Percentiles rank a stretch among this genome's conserved stretches.
Evolutionary conservation across 2,113 vertebrate species (phyloP).

Genomic region (Thermophis baileyi): DNA sequence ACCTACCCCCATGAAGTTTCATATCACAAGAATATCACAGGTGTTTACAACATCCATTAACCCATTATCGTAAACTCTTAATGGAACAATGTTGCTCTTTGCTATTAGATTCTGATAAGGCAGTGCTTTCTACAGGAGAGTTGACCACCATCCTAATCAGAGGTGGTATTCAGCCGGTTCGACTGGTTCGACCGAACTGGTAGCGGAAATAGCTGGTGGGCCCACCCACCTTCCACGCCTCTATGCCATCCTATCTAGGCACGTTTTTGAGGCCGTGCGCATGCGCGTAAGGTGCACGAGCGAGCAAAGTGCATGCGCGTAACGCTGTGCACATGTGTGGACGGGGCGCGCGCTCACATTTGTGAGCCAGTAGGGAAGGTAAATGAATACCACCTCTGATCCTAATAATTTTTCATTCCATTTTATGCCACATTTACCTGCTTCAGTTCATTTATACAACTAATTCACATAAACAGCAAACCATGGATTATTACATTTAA

Average conservation of each 20-base stretch:
- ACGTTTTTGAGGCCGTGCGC: too few relatives aligned
- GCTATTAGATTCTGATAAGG: constrained; percentile 13
- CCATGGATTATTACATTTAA: constrained; percentile 39
- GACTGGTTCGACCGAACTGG: too few relatives aligned
- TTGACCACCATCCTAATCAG: constrained; percentile 21
- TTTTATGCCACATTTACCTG: constrained; percentile 57
- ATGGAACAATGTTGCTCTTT: constrained; percentile 14
- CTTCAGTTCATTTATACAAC: constrained; percentile 47
- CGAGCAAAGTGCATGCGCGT: too few relatives aligned
- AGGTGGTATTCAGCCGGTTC: too few relatives aligned
- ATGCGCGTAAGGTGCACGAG: too few relatives aligned
- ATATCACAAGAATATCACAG: neutral
- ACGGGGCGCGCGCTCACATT: too few relatives aligned
- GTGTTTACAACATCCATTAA: neutral
- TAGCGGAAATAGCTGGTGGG: too few relatives aligned
- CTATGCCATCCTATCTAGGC: too few relatives aligned
- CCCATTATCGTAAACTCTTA: neutral
- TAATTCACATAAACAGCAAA: constrained; percentile 51
- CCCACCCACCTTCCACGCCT: too few relatives aligned
- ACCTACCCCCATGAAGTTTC: neutral
- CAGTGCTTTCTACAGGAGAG: constrained; percentile 9
- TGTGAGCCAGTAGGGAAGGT: too few relatives aligned
- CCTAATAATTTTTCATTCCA: constrained; percentile 17
- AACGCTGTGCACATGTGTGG: too few relatives aligned
- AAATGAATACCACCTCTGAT: too few relatives aligned